phyloP scores from a whole-genome alignment of 2,797 vertebrate genomes.

The Sebastes umbrosus region DNA sequence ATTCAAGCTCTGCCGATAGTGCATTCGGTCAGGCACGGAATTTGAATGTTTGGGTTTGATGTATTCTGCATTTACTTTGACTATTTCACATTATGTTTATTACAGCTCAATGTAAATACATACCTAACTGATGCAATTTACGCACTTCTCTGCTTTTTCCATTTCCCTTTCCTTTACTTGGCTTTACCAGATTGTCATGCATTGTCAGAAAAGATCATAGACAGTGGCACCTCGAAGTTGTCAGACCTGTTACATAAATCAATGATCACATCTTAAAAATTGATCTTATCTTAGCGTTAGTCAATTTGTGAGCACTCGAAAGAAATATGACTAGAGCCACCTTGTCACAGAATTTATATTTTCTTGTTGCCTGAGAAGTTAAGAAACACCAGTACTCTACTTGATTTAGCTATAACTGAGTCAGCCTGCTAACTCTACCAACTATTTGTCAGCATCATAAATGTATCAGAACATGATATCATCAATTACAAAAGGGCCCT shows the following conservation, averaged over 20 bases:
- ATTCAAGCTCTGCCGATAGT: not conserved
- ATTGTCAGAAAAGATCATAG: not conserved
- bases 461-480: not conserved
- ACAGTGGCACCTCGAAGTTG: not conserved
- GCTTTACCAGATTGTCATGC: not conserved
- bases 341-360: not conserved
- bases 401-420: not conserved
- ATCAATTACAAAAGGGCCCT: not conserved
- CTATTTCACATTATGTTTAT: not conserved
- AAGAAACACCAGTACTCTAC: no score
- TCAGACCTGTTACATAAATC: not conserved
- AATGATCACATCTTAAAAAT: not conserved
- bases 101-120: not conserved
- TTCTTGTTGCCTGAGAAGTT: not conserved
- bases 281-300: not conserved
- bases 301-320: not conserved
- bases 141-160: not conserved
- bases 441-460: not conserved
- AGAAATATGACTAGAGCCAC: not conserved
- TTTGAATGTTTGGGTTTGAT: not conserved
- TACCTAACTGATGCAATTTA: not conserved
- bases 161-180: not conserved
- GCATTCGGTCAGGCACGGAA: not conserved
- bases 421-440: not conserved
- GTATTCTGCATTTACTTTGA: not conserved